A percentile compares a stretch with the other conserved stretches of the same genome.
These are phyloP conservation scores for Cyprinodon tularosa DNA, from an alignment of 2,113 vertebrate species.

Conservation along the genomic window DNA sequence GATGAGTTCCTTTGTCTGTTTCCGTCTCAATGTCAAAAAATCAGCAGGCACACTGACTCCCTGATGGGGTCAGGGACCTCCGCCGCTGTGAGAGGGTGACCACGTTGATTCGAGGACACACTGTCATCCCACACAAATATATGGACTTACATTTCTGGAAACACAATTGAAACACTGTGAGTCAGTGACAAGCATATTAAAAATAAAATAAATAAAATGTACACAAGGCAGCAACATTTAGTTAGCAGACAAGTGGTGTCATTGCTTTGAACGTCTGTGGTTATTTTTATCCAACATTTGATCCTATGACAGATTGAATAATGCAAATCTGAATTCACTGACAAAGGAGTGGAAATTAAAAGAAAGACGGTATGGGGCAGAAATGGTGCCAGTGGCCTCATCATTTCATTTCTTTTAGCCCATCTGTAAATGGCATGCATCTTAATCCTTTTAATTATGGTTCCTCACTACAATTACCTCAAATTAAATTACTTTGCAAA, in stretches of 20 bases:
- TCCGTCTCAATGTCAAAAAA: conserved; percentile 71
- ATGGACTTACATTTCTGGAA: conserved; percentile 29
- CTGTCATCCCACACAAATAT: conserved; percentile 48
- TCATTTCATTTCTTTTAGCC: conserved; percentile 72
- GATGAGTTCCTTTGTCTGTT: conserved; percentile 72
- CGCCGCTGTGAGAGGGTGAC: conserved; percentile 62
- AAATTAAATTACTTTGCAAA: conserved; percentile 85
- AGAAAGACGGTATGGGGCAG: conserved; percentile 57
- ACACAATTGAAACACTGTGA: conserved; percentile 21
- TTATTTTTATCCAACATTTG: conserved; percentile 66
- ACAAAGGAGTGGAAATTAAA: conserved; percentile 63
- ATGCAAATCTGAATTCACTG: conserved; percentile 53
- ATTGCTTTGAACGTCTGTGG: conserved; percentile 40
- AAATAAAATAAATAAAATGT: conserved; percentile 44
- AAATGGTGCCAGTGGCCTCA: conserved; percentile 62
- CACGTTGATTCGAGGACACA: conserved; percentile 58
- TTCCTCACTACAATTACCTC: conserved; percentile 82
- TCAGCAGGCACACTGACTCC: conserved; percentile 68
- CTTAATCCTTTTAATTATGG: conserved; percentile 83
- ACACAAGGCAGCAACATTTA: conserved; percentile 31
- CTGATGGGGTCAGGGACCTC: conserved; percentile 74
- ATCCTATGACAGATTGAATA: conserved; percentile 62
- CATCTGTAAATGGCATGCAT: conserved; percentile 80
- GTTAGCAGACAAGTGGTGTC: conserved; percentile 45
- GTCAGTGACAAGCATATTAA: neutral